phyloP scores from a whole-genome alignment of 1,140 invertebrate genomes.

The Episyrphus balteatus region DNA sequence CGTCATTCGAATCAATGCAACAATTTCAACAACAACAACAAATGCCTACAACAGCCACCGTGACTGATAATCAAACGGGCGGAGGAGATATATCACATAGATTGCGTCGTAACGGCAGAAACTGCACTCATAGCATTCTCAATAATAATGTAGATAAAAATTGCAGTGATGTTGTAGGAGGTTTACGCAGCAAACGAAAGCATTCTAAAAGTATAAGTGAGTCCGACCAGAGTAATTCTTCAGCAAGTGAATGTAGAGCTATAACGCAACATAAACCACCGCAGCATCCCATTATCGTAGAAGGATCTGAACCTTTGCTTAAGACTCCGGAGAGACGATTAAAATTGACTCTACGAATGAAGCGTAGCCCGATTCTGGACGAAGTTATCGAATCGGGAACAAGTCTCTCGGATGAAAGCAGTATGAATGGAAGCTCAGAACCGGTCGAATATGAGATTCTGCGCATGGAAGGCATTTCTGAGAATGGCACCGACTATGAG shows the following conservation, averaged over 20 bases:
- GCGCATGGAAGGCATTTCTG: slow-evolving; percentile 64
- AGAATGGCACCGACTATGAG: slow-evolving; percentile 41
- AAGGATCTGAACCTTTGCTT: slow-evolving; percentile 14
- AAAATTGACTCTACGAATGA: slow-evolving; percentile 73
- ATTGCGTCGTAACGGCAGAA: no score
- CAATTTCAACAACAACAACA: not conserved
- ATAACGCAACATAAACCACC: slow-evolving; percentile 1
- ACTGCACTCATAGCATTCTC: no score
- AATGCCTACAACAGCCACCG: not conserved
- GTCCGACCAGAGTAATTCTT: slow-evolving; percentile 34
- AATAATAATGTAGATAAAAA: no score
- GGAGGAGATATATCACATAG: no score
- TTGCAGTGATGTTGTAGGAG: not conserved
- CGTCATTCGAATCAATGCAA: slow-evolving; percentile 16
- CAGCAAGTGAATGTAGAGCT: slow-evolving; percentile 33
- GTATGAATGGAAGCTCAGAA: slow-evolving; percentile 6
- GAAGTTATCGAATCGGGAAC: slow-evolving; percentile 74
- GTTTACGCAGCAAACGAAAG: slow-evolving; percentile 1
- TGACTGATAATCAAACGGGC: not conserved
- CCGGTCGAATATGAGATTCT: slow-evolving; percentile 66
- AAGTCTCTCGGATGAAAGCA: slow-evolving; percentile 47
- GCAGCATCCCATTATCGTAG: slow-evolving; percentile 11
- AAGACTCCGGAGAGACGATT: slow-evolving; percentile 49
- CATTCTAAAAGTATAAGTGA: slow-evolving; percentile 8
- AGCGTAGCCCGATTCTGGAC: slow-evolving; percentile 72